Evolutionary conservation across 2,888 invertebrate species (phyloP).

Genomic region (Pasiphila rectangulata): DNA sequence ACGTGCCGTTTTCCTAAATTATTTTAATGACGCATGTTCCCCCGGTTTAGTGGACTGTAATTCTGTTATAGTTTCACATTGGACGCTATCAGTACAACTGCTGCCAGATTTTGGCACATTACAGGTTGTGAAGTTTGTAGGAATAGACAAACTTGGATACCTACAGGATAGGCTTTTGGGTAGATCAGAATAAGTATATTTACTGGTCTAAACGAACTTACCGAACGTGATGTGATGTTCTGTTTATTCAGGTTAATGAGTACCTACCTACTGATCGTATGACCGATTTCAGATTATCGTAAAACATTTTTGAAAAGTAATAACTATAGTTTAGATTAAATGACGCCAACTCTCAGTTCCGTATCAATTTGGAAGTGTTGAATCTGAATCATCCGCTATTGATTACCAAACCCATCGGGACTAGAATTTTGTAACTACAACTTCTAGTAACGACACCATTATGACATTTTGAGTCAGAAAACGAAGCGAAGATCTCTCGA

Average conservation of each 20-base stretch:
- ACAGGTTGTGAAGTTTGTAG: neutral
- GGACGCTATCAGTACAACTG: slow-evolving; percentile 39
- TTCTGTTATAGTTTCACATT: slow-evolving; percentile 54
- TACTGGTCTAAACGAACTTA: too few species aligned
- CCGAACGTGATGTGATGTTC: too few species aligned
- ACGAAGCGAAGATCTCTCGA: slow-evolving; percentile 44
- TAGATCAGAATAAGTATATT: too few species aligned
- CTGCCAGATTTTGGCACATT: slow-evolving; percentile 44
- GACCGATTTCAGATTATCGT: neutral
- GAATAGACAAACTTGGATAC: neutral
- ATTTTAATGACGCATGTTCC: slow-evolving; percentile 69
- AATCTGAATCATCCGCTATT: too few species aligned
- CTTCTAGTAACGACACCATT: slow-evolving; percentile 38
- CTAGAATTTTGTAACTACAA: slow-evolving; percentile 25
- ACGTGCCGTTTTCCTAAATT: slow-evolving; percentile 70
- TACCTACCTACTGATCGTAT: too few species aligned
- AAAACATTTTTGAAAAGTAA: neutral
- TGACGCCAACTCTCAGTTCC: too few species aligned
- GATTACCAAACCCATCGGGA: too few species aligned
- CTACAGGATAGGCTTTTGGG: too few species aligned
- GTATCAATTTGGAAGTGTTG: too few species aligned
- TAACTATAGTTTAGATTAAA: neutral
- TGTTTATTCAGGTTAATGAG: too few species aligned
- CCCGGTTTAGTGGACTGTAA: slow-evolving; percentile 59
- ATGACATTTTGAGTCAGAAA: slow-evolving; percentile 33